phyloP scores from a whole-genome alignment of 2,113 vertebrate species.

The Delphinapterus leucas region DNA sequence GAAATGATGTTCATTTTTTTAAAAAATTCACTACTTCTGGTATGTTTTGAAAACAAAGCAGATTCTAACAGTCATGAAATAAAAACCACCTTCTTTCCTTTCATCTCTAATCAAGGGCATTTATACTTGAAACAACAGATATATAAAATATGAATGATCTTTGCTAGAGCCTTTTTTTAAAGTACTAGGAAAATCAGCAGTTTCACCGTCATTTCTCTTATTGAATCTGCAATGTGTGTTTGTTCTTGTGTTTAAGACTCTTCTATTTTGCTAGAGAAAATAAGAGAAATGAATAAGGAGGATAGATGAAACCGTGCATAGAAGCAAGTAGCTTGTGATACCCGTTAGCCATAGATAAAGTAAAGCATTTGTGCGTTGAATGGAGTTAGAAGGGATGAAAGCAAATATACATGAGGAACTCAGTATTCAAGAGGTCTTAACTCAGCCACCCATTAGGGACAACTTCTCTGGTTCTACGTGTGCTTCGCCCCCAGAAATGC shows the following conservation, averaged over 20 bases:
- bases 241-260: background rate
- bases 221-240: too few relatives aligned
- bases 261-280: background rate
- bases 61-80: background rate
- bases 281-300: background rate
- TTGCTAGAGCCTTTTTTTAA: background rate
- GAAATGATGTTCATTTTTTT: background rate
- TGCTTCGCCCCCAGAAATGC: background rate
- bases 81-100: background rate
- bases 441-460: background rate
- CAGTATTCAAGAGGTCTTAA: background rate
- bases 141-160: background rate
- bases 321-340: background rate
- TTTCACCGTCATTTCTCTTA: accelerated
- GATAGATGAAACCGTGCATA: background rate
- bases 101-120: background rate
- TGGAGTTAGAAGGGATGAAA: background rate
- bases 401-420: background rate
- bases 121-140: background rate
- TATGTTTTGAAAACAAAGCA: background rate
- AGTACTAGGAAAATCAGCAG: background rate
- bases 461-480: accelerated
- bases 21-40: background rate
- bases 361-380: background rate
- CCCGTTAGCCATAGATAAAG: accelerated